Conservation (phyloP, 2,888 invertebrate genomes). For the Hypercompe scribonia region DNA sequence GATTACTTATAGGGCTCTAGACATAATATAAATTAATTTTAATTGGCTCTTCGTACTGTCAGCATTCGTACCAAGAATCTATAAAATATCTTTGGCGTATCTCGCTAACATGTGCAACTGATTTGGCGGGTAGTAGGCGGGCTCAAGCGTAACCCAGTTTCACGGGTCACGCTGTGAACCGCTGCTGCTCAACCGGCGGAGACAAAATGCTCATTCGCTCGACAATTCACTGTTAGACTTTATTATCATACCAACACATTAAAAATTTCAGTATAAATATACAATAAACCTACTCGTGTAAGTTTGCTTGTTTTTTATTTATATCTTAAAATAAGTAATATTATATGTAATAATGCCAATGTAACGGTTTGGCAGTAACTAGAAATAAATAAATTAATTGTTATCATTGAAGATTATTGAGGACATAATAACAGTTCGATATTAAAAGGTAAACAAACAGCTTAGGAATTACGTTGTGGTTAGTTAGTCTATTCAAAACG, state of each 20-base stretch:
- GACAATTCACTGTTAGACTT: conserved; percentile 49
- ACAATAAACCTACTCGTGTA: not conserved
- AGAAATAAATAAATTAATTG: not conserved
- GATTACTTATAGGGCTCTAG: too few species aligned
- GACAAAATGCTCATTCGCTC: conserved; percentile 58
- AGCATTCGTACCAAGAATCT: conserved; percentile 25
- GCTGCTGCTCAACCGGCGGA: conserved; percentile 49
- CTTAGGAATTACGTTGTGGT: not conserved
- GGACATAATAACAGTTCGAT: not conserved
- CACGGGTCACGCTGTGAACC: conserved; percentile 59
- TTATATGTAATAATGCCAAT: too few species aligned
- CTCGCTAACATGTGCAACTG: conserved; percentile 39
- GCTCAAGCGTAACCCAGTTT: conserved; percentile 66
- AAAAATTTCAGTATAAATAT: not conserved
- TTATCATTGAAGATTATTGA: not conserved
- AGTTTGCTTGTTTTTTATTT: not conserved
- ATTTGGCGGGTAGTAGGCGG: conserved; percentile 45
- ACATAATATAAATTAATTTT: conserved; percentile 2
- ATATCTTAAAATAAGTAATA: not conserved
- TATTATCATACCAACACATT: conserved; percentile 24
- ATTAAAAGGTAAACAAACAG: not conserved
- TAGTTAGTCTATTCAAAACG: not conserved
- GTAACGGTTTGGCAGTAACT: not conserved
- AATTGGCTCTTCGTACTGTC: not conserved
- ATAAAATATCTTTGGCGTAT: conserved; percentile 35